Evolutionary conservation across 2,113 vertebrate genomes (phyloP).

Genomic region (Harpagus bidentatus): DNA sequence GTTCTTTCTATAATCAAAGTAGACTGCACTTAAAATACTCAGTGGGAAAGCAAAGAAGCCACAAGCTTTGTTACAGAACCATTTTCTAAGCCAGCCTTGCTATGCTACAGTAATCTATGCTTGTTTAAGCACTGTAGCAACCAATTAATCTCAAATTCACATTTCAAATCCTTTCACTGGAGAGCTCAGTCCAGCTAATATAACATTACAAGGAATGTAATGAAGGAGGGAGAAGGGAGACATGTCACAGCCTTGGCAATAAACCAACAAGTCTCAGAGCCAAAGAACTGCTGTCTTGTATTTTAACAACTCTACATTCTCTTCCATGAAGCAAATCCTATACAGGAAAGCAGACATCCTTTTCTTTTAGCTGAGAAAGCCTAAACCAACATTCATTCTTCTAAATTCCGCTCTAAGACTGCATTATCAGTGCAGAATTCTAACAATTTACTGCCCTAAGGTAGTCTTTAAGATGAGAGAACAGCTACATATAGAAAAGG

Average conservation of each 20-base stretch:
- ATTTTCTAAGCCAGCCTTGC: neutral
- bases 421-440: neutral
- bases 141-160: neutral
- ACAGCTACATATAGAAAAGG: neutral
- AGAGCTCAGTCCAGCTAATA: neutral
- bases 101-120: neutral
- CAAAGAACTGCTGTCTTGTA: neutral
- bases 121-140: neutral
- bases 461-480: neutral
- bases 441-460: neutral
- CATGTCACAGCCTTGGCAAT: neutral
- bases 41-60: neutral
- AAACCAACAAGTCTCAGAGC: neutral
- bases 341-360: neutral
- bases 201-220: neutral
- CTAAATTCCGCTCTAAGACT: neutral
- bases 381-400: neutral
- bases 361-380: neutral
- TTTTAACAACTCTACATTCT: neutral
- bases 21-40: neutral
- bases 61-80: neutral
- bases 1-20: neutral
- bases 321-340: neutral
- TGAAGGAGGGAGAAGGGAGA: neutral
- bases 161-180: neutral